phyloP scores from a whole-genome alignment of 2,888 invertebrate genomes.

The Invenusta paracnida region DNA sequence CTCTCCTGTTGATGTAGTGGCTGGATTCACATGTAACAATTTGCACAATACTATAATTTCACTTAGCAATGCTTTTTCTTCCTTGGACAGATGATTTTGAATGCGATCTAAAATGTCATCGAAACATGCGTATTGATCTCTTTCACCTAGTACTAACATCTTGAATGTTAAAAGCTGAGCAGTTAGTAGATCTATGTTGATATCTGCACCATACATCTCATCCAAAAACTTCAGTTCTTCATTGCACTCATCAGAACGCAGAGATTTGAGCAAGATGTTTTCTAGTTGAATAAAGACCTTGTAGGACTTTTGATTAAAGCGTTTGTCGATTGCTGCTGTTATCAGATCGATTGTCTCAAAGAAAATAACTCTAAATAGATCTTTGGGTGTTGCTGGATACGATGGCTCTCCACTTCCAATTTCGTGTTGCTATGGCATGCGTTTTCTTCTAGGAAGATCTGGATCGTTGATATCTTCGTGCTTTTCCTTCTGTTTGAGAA shows the following conservation, averaged over 20 bases:
- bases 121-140: not conserved
- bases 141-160: not conserved
- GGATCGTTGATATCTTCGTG: not conserved
- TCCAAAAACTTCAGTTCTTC: not conserved
- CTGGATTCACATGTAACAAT: constrained; percentile 29
- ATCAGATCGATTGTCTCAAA: not conserved
- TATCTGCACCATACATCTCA: not conserved
- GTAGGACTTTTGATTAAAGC: not conserved
- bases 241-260: not conserved
- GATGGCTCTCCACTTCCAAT: not conserved
- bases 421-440: not conserved
- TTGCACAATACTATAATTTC: constrained; percentile 29
- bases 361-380: not conserved
- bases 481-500: not conserved
- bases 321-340: not conserved
- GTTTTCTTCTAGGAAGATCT: not conserved
- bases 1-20: constrained; percentile 29
- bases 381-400: not conserved
- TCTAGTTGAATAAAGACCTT: not conserved
- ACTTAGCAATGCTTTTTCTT: constrained; percentile 20
- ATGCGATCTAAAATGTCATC: not conserved
- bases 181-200: not conserved
- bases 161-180: not conserved
- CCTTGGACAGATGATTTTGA: not conserved
- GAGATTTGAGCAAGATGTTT: not conserved